These are phyloP conservation scores for Hydrophis major DNA, from an alignment of 2,797 vertebrate species.

Conservation along the genomic window DNA sequence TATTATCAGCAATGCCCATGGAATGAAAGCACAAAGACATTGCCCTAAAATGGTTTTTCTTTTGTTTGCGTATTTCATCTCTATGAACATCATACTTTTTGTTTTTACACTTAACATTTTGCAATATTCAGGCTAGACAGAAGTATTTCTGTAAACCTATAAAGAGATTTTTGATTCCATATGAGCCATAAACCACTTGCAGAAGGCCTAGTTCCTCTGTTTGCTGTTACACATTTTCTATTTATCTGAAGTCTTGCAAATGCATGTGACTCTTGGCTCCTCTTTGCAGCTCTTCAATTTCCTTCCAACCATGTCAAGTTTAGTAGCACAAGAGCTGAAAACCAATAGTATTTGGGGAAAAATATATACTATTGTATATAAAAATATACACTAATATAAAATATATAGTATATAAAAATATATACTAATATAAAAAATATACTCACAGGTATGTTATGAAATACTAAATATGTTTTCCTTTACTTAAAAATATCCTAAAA, in stretches of 20 bases:
- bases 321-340: not conserved
- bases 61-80: not conserved
- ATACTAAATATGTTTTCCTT: not conserved
- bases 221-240: not conserved
- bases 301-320: not conserved
- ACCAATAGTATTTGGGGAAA: not conserved
- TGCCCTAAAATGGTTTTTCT: not conserved
- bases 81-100: not conserved
- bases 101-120: not conserved
- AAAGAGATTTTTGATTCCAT: not conserved
- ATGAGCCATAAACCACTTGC: not conserved
- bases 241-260: not conserved
- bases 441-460: not conserved
- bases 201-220: not conserved
- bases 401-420: no score
- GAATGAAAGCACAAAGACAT: constrained; percentile 12
- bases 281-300: not conserved
- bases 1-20: not conserved
- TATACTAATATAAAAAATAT: not conserved
- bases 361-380: not conserved
- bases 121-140: not conserved
- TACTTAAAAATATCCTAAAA: not conserved
- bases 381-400: no score
- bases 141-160: not conserved
- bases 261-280: not conserved